Base-by-base conservation (phyloP, 2,888 invertebrate genomes). In the Trissoscelio sp. region DNA sequence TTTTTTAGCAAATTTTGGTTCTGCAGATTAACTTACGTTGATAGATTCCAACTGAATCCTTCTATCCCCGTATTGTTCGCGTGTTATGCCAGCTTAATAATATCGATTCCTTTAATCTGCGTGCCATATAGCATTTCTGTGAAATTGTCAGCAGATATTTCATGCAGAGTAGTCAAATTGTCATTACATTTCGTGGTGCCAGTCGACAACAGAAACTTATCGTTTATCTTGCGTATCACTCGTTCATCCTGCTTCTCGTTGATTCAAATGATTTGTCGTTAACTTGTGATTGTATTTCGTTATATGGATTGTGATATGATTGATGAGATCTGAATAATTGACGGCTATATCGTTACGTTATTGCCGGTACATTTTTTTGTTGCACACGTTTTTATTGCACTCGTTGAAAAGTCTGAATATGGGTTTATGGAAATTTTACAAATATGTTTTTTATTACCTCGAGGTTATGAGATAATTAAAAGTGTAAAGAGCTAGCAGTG, bases 61-160 rank as follows among this genome's bases (percentile, higher is more conserved):
- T 86, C 86, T 87, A 88, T 87, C 87, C 85, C 86, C 87, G 86
- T 80, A 84, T 84, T 83, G 83, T 85, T 84, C 83, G 81, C 48
- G 74, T 80, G 84, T 85, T 84, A 85, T 88, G 86, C 80, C 85
- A 86, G 87, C 87, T 87, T 88, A 84, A 84, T 84, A 86, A 83
- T 84, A 86, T 82, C 83, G 85, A 86, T 85, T 86, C 84, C 84
- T 81, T 82, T 74, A 85, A 86, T 83, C 84, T 84, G 85, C 84
- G 83, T 85, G 83, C 85, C 84, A 83, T 85, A 83, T 85, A 85
- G 83, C 83, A 81, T 85, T 81, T 83, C 85, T 86, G 86, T 88
- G 84, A 87, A 84, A 82, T 85, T 81, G 80, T 86, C 86, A 85
- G 85, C 86, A 85, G 86, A 85, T 79, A 69, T 82, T 75, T 72